Percentiles rank a stretch among this genome's conserved stretches.
phyloP scores from a whole-genome alignment of 2,113 vertebrate species.

The Cettia cetti region DNA sequence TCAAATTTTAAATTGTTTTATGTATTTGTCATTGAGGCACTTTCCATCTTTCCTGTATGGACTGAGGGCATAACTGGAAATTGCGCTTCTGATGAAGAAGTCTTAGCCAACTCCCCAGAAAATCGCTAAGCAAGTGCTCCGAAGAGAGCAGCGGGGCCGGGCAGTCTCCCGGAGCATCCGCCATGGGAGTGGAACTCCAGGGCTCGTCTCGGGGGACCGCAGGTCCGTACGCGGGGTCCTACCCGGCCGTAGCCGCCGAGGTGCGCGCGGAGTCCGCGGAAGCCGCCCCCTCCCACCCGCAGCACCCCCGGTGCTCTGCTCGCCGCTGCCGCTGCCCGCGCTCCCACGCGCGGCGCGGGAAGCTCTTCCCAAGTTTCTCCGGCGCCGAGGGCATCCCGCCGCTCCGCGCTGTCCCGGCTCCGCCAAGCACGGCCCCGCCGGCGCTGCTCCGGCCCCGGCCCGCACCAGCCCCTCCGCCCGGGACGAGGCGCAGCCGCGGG shows the following conservation, averaged over 20 bases:
- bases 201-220: not conserved
- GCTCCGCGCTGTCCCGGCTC: not conserved
- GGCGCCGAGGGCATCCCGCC: not conserved
- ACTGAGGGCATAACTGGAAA: not conserved
- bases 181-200: not conserved
- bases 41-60: not conserved
- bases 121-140: accelerated
- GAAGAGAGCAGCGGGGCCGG: not conserved
- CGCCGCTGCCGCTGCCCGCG: not conserved
- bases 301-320: not conserved
- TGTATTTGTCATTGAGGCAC: not conserved
- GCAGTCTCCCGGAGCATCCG: not conserved
- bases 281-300: not conserved
- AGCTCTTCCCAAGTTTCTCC: not conserved
- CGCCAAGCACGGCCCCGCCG: too few species aligned
- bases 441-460: not conserved
- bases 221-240: not conserved
- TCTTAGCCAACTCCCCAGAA: not conserved
- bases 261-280: not conserved
- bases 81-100: not conserved
- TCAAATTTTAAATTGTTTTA: not conserved
- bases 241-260: not conserved
- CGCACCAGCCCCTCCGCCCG: not conserved
- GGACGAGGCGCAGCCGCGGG: not conserved
- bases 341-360: not conserved